Percentiles rank a stretch among this genome's conserved stretches.
phyloP scores from a whole-genome alignment of 2,113 vertebrate species.

The Cygnus atratus region DNA sequence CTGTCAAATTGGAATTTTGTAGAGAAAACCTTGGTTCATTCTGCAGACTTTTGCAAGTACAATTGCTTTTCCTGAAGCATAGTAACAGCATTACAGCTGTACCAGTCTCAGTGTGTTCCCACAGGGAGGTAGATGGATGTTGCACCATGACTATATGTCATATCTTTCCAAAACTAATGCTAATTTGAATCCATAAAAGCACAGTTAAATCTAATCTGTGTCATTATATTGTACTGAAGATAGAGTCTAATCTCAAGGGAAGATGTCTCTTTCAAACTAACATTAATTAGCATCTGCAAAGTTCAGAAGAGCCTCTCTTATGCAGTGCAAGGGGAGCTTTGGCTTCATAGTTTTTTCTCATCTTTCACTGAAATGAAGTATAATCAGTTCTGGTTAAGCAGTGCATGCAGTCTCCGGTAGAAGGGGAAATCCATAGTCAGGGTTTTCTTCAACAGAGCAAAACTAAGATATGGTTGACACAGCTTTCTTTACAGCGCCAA shows the following conservation, averaged over 20 bases:
- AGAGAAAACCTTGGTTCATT: conserved; percentile 27
- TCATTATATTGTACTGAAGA: background rate
- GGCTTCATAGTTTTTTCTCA: background rate
- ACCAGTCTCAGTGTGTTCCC: background rate
- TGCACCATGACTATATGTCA: background rate
- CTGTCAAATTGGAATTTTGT: background rate
- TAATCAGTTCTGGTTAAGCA: background rate
- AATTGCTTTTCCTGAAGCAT: background rate
- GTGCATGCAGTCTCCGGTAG: background rate
- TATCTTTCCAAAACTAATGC: background rate
- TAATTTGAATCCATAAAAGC: background rate
- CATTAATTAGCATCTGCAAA: background rate
- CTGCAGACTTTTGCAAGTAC: background rate
- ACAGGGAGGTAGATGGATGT: background rate
- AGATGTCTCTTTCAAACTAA: conserved; percentile 40
- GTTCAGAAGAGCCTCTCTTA: conserved; percentile 28
- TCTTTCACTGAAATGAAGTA: conserved; percentile 38
- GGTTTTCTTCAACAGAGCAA: background rate
- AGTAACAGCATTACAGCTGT: background rate
- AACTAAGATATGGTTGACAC: background rate
- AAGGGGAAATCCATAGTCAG: background rate
- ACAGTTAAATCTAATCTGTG: conserved; percentile 7
- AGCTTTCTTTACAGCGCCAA: background rate
- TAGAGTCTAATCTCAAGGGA: conserved; percentile 32
- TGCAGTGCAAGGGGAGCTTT: background rate